Evolutionary conservation across 2,113 vertebrate genomes (phyloP), one percentile per base, ranked within the genome.

Genomic region (Neopipo cinnamomea): DNA sequence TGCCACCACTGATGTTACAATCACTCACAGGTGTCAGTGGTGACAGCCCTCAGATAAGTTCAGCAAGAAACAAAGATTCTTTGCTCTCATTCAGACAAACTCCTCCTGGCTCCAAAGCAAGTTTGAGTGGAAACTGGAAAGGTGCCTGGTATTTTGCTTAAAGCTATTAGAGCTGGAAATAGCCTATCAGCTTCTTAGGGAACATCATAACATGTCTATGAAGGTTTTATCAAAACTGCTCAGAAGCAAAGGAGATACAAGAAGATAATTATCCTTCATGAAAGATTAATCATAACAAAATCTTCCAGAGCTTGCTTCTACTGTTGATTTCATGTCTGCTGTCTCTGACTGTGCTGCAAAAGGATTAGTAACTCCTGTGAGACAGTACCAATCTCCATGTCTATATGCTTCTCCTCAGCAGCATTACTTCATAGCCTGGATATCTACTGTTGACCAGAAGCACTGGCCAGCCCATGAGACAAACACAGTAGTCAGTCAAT

Each of bases 381-480:
- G 87, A 91, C 85, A 39, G 39, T 39, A 78, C 63, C 77, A 62
- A 25, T 73, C 90, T 92, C 37, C n/a, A 12, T n/a, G 70, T 25
- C 70, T 93, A 68, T 84, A 84, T 28, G 42, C 46, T 95, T 16
- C 66, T 96, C 86, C 61, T 93, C 87, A 47, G 52, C 21, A 84
- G 65, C 81, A 85, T 95, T 56, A 97, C 93, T 90, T 98, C 95
- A 96, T 81, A 87, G 72, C 88, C 82, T 91, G 91, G 79, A 44
- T 93, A 85, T 89, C 86, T 91, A 59, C 62, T 89, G 91, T 76
- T 24, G 58, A 83, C 59, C 49, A 85, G 81, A 83, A 76, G 71
- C 41, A 52, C 62, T 73, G 50, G 72, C 77, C 81, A 92, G 78
- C n/a, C 81, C 59, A 71, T 5, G 76, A 90, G 50, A 89, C 92